Base-by-base conservation (phyloP, 2,888 invertebrate species). In the Arenicola marina region DNA sequence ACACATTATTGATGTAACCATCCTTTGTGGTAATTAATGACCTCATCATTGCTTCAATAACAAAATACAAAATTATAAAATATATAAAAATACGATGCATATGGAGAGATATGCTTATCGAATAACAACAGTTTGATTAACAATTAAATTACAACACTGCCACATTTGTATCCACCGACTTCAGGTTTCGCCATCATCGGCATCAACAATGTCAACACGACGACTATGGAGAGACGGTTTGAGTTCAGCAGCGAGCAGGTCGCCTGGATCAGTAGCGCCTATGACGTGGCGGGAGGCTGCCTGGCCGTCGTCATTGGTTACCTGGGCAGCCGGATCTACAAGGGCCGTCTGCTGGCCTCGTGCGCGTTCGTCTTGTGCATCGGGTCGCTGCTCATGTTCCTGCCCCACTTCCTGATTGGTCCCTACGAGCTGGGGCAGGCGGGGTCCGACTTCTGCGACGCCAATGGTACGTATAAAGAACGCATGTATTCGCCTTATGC, bases 321-420 rank as follows among this genome's bases (percentile, higher is more conserved):
- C 81, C 87, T 92, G 56, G 92, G 92, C 1, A 91, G 81, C 18
- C 64, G 66, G 67, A 78, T 77, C 0, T 78, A 81, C 70, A 84
- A 84, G 67, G 80, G 83, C 4, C 69, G 84, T 33, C 87, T 87
- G 87, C 87, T 93, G 56, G 91, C 91, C 21, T 86, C 88, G 80
- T 92, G 92, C 0, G 87, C 90, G 65, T 85, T 91, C 56, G 84
- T 92, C 59, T 89, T 93, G 89, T 92, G 84, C 0, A 51, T 84
- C 2, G 80, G 86, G 1, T 85, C 92, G 1, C 83, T 93, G 61
- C 86, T 91, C 56, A 93, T 93, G 84, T 88, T 91, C 0, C 80
- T 91, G 61, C 93, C 93, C 0, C 92, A 93, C 78, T 92, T 92
- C 81, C 84, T 91, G 29, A 88, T 90, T 1, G 88, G 89, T 0